Conservation (phyloP, 2,888 invertebrate genomes). For the Rugalucina vietnamica region DNA sequence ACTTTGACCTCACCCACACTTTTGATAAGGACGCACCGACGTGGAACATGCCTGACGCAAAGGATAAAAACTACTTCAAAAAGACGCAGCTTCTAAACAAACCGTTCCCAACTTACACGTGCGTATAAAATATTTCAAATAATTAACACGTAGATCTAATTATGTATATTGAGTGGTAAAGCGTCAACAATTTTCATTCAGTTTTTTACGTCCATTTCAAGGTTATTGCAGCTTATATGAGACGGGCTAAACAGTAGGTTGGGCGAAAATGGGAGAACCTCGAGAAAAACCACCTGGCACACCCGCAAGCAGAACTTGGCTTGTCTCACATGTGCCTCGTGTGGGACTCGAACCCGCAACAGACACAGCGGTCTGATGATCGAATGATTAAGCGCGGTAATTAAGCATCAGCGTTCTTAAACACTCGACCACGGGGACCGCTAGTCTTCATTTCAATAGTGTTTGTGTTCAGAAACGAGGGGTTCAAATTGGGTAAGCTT, state of each 20-base stretch:
- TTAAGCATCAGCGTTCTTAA: no score
- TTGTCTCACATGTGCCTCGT: no score
- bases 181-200: not conserved
- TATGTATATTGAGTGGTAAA: not conserved
- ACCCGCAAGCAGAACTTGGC: not conserved
- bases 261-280: not conserved
- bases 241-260: not conserved
- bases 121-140: no score
- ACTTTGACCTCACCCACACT: not conserved
- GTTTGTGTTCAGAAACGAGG: no score
- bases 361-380: no score
- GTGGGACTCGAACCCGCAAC: no score
- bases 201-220: not conserved
- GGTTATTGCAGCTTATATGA: not conserved
- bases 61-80: not conserved
- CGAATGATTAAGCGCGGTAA: no score
- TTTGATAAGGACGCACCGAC: not conserved
- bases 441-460: no score
- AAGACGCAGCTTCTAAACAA: not conserved
- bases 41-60: not conserved
- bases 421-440: no score
- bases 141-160: not conserved
- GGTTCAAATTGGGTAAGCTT: no score
- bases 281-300: not conserved
- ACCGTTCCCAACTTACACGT: not conserved